Evolutionary conservation across 2,888 invertebrate species (phyloP), one percentile per base, ranked within the genome.

Genomic region (Ypsolopha sequella): DNA sequence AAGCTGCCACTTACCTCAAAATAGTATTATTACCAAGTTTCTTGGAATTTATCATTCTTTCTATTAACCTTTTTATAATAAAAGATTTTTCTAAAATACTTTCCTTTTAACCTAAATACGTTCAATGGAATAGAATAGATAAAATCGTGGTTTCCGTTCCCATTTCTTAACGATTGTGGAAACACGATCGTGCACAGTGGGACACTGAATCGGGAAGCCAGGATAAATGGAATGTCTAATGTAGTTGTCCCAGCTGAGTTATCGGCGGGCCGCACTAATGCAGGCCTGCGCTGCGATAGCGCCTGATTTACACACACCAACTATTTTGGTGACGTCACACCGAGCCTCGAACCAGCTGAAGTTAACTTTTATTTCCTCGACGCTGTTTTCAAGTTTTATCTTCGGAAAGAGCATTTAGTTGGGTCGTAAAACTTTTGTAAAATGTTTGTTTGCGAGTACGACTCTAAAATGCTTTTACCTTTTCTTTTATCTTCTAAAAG

Each of bases 221-320:
- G 43, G 43, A 35, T 46, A 51, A 55, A 54, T 51, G 51, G 54
- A 55, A 58, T 57, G 58, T 58, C 56, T 59, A 58, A 24, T 24
- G 24, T 24, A 60, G 52, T 53, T 59, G 60, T 61, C 60, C 55
- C 50, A 55, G 45, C 45, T 57, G 60, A 61, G 53, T 60, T 59
- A 62, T 60, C 58, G 56, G 61, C 56, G 61, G 59, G 54, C 56
- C 56, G 54, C 58, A 57, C 55, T 58, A 61, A 60, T 60, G 60
- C 56, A 53, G 53, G 52, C 49, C 44, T 51, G 43, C 52, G 53
- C 45, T 55, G 48, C 51, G 36, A 38, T 38, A 39, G 6, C 9
- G 39, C 8, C 38, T 46, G 46, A 46, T 46, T 46, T 46, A 46
- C 35, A 10, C 33, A 11, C 24, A 46, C 46, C 11, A 46, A 24